Evolutionary conservation across 2,888 invertebrate species (phyloP).

Genomic region (Frankliniella fusca): DNA sequence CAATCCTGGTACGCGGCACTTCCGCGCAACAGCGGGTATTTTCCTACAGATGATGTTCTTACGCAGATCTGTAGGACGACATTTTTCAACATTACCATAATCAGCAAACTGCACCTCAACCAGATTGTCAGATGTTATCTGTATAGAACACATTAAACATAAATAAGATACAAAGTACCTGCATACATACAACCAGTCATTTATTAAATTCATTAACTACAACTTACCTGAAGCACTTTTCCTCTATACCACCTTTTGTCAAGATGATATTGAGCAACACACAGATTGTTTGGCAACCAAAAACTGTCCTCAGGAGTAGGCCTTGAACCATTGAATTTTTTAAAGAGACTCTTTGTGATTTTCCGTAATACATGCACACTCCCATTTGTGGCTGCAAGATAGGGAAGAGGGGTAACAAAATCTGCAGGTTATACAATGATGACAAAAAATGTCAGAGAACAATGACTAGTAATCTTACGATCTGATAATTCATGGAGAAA

Average conservation of each 20-base stretch:
- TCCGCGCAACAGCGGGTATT: conserved; percentile 51
- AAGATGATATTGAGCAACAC: conserved; percentile 61
- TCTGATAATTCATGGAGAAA: conserved; percentile 47
- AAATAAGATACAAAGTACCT: conserved; percentile 13
- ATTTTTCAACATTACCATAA: conserved; percentile 73
- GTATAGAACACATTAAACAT: conserved; percentile 29
- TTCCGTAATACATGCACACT: conserved; percentile 45
- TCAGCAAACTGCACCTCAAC: conserved; percentile 66
- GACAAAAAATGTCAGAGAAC: conserved; percentile 2
- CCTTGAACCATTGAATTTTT: conserved; percentile 50
- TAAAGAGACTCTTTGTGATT: conserved; percentile 53
- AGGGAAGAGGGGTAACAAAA: neutral
- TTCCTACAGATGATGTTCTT: conserved; percentile 60
- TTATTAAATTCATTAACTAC: neutral
- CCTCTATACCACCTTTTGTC: conserved; percentile 71
- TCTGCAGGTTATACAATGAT: neutral
- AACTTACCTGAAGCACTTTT: conserved; percentile 52
- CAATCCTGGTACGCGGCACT: conserved; percentile 56
- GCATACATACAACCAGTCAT: neutral
- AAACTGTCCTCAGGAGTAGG: conserved; percentile 51
- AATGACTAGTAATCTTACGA: conserved; percentile 17
- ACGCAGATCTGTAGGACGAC: conserved; percentile 55
- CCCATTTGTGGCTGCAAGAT: neutral
- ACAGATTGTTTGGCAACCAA: conserved; percentile 63
- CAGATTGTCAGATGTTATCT: conserved; percentile 35